These are phyloP conservation scores for Frankliniella fusca DNA, from an alignment of 2,888 invertebrate genomes.

Conservation along the genomic window DNA sequence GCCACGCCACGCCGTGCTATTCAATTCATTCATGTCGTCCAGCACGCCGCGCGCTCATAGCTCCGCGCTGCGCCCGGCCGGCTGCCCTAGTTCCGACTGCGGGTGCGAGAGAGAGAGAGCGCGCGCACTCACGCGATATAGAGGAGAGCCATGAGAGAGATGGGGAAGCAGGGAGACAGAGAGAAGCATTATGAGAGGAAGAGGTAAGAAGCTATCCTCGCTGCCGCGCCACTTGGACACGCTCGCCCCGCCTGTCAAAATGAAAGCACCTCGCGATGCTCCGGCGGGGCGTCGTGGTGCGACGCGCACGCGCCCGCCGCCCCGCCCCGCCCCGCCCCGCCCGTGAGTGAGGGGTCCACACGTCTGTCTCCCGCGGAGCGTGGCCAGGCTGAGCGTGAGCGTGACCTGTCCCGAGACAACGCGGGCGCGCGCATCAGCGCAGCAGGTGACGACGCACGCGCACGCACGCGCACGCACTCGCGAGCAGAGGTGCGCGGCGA, in stretches of 20 bases:
- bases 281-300: not conserved
- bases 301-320: not conserved
- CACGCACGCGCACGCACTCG: too few species aligned
- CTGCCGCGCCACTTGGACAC: too few species aligned
- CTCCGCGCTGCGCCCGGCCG: not conserved
- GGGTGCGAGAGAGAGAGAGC: not conserved
- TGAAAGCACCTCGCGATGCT: not conserved
- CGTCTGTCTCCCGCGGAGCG: not conserved
- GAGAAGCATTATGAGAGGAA: not conserved
- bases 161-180: not conserved
- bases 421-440: too few species aligned
- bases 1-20: too few species aligned
- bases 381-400: too few species aligned
- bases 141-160: not conserved
- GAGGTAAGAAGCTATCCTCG: not conserved
- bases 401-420: too few species aligned
- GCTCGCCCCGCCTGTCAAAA: not conserved
- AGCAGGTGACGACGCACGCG: too few species aligned
- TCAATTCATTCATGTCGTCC: too few species aligned
- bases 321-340: not conserved
- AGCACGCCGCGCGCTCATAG: not conserved
- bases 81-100: not conserved
- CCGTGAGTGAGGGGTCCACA: not conserved
- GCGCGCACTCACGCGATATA: not conserved
- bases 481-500: too few species aligned